Evolutionary conservation across 2,888 invertebrate species (phyloP).

Genomic region (Lobophora halterata): DNA sequence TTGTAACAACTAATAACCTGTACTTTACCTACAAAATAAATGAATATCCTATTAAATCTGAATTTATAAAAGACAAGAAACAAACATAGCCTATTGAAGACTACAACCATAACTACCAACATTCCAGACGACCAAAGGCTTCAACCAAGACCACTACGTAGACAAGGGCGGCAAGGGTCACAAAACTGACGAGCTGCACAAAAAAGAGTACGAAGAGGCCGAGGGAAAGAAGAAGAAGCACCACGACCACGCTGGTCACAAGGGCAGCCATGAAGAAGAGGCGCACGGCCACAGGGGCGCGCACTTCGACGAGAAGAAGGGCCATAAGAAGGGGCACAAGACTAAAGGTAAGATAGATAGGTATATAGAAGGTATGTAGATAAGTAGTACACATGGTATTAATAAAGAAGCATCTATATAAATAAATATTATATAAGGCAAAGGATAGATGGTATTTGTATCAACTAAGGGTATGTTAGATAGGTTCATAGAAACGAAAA

Average conservation of each 20-base stretch:
- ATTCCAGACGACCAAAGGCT: constrained; percentile 78
- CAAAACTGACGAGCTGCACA: constrained; percentile 80
- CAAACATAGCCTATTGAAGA: too few species aligned
- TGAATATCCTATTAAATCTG: too few species aligned
- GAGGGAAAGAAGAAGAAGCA: constrained; percentile 83
- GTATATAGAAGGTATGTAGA: too few species aligned
- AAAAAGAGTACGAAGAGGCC: constrained; percentile 82
- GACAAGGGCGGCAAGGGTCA: constrained; percentile 82
- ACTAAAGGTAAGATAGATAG: constrained; percentile 80
- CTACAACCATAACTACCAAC: constrained; percentile 1
- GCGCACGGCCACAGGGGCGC: constrained; percentile 85
- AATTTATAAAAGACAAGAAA: too few species aligned
- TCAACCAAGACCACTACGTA: constrained; percentile 79
- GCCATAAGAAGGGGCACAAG: constrained; percentile 88
- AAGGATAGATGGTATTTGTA: too few species aligned
- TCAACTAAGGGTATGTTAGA: too few species aligned
- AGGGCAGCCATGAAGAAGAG: constrained; percentile 84
- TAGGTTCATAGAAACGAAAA: too few species aligned
- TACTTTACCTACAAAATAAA: too few species aligned
- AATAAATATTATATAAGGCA: too few species aligned
- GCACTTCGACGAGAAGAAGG: constrained; percentile 87
- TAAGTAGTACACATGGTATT: too few species aligned
- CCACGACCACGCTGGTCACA: constrained; percentile 83
- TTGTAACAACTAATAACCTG: too few species aligned
- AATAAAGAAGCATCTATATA: too few species aligned